Percentiles rank a stretch among this genome's conserved stretches.
phyloP scores from a whole-genome alignment of 2,113 vertebrate species.

The Paratilapia polleni region DNA sequence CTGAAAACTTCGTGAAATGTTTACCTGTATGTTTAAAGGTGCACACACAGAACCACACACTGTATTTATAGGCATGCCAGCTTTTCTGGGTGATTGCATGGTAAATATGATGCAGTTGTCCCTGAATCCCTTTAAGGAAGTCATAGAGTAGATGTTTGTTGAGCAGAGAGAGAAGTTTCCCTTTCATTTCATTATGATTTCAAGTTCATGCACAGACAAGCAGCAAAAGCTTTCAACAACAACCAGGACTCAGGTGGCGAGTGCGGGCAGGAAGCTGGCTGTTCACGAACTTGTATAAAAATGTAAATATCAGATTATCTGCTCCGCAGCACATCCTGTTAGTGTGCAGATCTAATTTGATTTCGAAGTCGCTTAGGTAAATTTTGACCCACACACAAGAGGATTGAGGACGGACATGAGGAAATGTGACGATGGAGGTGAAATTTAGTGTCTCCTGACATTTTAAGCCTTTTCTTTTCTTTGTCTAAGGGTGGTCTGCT shows the following conservation, averaged over 20 bases:
- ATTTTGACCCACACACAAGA: background rate
- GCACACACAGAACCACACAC: background rate
- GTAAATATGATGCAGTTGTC: background rate
- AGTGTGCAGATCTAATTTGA: background rate
- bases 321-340: background rate
- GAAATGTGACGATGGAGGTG: background rate
- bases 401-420: background rate
- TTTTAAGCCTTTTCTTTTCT: background rate
- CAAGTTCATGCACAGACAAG: constrained; percentile 1
- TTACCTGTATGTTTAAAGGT: background rate
- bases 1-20: background rate
- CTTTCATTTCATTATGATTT: background rate
- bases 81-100: background rate
- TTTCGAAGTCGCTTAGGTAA: background rate
- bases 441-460: background rate
- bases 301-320: background rate
- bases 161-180: background rate
- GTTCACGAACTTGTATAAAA: background rate
- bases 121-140: constrained; percentile 17
- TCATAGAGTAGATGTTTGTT: background rate
- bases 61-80: constrained; percentile 3
- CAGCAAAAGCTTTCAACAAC: background rate
- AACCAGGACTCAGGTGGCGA: constrained; percentile 22
- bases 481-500: background rate
- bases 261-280: background rate